A percentile compares a stretch with the other conserved stretches of the same genome.
These are phyloP conservation scores for Carlito syrichta DNA, from an alignment of 2,113 vertebrate species.

Conservation along the genomic window DNA sequence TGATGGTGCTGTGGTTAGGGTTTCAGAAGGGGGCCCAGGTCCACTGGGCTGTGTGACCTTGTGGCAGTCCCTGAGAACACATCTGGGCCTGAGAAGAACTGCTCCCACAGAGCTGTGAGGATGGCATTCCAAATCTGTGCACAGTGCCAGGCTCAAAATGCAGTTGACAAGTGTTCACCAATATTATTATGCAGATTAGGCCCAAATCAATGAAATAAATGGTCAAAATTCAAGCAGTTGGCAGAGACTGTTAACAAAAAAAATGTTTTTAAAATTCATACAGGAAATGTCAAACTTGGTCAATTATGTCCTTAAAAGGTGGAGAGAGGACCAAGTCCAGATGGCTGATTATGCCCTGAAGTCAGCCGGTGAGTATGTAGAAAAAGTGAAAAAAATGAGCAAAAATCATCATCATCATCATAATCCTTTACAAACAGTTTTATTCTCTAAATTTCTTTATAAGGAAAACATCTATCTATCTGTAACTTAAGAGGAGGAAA, in stretches of 20 bases:
- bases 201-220: background rate
- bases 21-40: background rate
- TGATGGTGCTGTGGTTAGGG: fast-evolving
- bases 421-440: too few species aligned
- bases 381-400: background rate
- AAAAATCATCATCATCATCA: too few species aligned
- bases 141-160: fast-evolving
- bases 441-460: background rate
- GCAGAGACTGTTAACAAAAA: background rate
- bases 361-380: conserved; percentile 64
- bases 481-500: background rate
- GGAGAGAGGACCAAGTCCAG: conserved; percentile 65
- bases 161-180: background rate
- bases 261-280: background rate
- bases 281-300: conserved; percentile 69
- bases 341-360: conserved; percentile 73
- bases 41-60: too few species aligned
- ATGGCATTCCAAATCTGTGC: fast-evolving
- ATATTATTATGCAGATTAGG: background rate
- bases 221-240: background rate
- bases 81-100: fast-evolving
- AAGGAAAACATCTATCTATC: background rate
- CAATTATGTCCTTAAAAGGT: conserved; percentile 64
- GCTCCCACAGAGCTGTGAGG: fast-evolving
- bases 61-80: fast-evolving